phyloP scores from a whole-genome alignment of 2,888 invertebrate species.

The Callinectes sapidus region DNA sequence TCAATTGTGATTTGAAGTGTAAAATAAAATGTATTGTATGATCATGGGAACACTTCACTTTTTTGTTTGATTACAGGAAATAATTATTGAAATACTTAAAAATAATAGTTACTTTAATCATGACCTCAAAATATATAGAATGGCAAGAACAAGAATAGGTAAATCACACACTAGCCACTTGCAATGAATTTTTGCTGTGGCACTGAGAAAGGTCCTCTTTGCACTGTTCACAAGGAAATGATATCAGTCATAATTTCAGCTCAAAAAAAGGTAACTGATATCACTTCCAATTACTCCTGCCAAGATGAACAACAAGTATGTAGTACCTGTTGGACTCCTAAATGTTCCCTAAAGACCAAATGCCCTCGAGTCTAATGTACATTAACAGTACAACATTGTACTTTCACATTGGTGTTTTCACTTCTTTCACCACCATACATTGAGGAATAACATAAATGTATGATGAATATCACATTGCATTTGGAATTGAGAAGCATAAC shows the following conservation, averaged over 20 bases:
- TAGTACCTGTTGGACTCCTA: background rate
- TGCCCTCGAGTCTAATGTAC: background rate
- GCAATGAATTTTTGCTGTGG: background rate
- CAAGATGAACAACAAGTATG: background rate
- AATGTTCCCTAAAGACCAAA: background rate
- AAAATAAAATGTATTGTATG: background rate
- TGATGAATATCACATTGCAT: conserved; percentile 24
- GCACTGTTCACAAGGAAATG: background rate
- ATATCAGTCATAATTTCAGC: background rate
- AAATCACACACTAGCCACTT: background rate
- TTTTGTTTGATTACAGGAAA: background rate
- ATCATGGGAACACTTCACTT: background rate
- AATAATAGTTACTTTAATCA: background rate
- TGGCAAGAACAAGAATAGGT: background rate
- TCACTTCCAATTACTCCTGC: background rate
- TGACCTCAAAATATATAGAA: background rate
- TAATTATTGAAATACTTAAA: background rate
- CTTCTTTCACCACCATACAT: background rate
- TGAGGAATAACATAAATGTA: background rate
- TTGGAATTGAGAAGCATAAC: conserved; percentile 17
- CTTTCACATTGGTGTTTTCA: background rate
- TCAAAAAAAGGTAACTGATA: background rate
- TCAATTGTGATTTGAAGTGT: background rate
- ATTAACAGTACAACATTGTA: background rate
- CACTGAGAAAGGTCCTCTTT: background rate